Base-by-base conservation (phyloP, 2,888 invertebrate genomes). In the Cecidostiba fungosa region DNA sequence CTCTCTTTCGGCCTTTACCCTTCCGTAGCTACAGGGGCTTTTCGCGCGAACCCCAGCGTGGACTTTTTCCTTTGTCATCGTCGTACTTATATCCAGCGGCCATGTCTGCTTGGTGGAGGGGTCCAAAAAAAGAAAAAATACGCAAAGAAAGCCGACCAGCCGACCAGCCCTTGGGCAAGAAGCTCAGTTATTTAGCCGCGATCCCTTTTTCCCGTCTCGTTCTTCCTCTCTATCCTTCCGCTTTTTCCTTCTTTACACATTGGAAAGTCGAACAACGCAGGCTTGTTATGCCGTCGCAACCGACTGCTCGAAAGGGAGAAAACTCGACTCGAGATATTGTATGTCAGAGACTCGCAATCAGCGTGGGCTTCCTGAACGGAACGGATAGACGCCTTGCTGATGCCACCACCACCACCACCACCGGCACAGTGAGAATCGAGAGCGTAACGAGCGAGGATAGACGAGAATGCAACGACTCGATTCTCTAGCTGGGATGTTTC, bases 291-390 rank as follows among this genome's bases (percentile, higher is more conserved):
- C 29, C 10, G 12, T 10, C 62, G 62, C 62, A 4, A 3, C 62
- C 29, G 14, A 26, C n/a, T n/a, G 54, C 54, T 59, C 54, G 73
- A 47, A 43, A 50, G 43, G n/a, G 47, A 43, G 23, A 74, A 12
- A 29, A 66, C 14, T 12, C 29, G 14, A 16, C 66, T 66, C 74
- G 50, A 29, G 74, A 74, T 74, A 74, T 74, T 74, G 74, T 74
- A 19, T 77, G 62, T 77, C 77, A 50, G 47, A 66, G 66, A 62
- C 59, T 36, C 36, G 77, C 77, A 77, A 77, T 77, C 77, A 77
- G 77, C 62, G 77, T 36, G 36, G 10, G 77, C 36, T 62, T 62
- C 36, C 77, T 62, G 77, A 62, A 19, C 10, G 62, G 23, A 62
- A 16, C 29, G 77, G 77, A 77, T 72, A n/a, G 39, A n/a, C n/a